Evolutionary conservation across 2,888 invertebrate species (phyloP).

Genomic region (Hypselothyrea guttata): DNA sequence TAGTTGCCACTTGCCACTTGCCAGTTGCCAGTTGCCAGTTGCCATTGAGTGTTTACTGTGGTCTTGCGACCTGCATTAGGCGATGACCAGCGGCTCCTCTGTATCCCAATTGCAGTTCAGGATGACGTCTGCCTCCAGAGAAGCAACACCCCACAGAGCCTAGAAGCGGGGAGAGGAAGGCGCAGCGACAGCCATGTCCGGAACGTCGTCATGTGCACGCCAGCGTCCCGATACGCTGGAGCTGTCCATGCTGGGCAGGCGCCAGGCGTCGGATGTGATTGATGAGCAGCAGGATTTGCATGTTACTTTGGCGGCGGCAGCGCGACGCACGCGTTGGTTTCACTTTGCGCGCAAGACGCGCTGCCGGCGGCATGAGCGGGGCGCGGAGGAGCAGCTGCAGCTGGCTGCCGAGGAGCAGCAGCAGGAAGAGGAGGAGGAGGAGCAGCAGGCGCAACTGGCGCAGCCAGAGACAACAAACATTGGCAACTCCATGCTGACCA

Average conservation of each 20-base stretch:
- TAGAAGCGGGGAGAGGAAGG: conserved; percentile 1
- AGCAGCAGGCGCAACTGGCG: conserved; percentile 59
- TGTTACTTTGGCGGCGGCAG: neutral
- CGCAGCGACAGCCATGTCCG: conserved; percentile 63
- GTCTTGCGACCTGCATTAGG: conserved; percentile 3
- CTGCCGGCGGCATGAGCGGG: conserved; percentile 23
- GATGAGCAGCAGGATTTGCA: neutral
- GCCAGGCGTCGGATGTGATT: conserved; percentile 21
- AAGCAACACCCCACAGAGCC: neutral
- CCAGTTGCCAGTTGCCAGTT: conserved; percentile 15
- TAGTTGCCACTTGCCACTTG: conserved; percentile 10
- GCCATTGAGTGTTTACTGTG: conserved; percentile 31
- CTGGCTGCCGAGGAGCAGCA: conserved; percentile 30
- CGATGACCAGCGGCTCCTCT: neutral
- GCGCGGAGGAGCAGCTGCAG: conserved; percentile 38
- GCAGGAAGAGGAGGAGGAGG: conserved; percentile 28
- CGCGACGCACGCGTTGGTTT: conserved; percentile 58
- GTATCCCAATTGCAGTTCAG: conserved; percentile 5
- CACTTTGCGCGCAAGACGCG: conserved; percentile 56
- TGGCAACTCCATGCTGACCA: conserved; percentile 70
- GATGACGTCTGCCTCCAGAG: conserved; percentile 14
- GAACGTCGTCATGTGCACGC: conserved; percentile 23
- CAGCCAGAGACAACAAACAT: conserved; percentile 69
- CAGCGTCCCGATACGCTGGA: conserved; percentile 82
- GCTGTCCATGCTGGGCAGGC: conserved; percentile 84